phyloP scores from a whole-genome alignment of 2,113 vertebrate genomes.

The Scytalopus superciliaris region DNA sequence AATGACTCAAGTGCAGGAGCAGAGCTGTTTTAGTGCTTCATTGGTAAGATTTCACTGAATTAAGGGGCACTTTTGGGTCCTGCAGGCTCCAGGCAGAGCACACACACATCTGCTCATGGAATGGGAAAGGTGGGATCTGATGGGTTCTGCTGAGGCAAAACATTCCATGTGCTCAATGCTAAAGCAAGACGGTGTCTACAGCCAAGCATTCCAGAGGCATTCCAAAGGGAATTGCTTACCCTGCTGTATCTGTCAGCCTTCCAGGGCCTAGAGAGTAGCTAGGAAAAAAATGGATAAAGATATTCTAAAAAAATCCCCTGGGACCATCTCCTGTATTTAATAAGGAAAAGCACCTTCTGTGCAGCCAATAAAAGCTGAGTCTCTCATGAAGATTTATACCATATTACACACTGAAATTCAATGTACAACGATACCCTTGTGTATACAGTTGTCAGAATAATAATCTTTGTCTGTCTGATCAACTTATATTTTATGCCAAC shows the following conservation, averaged over 20 bases:
- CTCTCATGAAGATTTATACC: slow-evolving; percentile 70
- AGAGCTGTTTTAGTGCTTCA: neutral
- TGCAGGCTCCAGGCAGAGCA: neutral
- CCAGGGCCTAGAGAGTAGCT: neutral
- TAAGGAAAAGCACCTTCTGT: slow-evolving; percentile 71
- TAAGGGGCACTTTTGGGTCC: neutral
- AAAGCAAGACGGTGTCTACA: neutral
- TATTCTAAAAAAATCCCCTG: slow-evolving; percentile 17
- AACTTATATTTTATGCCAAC: slow-evolving; percentile 70
- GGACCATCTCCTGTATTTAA: slow-evolving; percentile 52
- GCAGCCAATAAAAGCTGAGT: slow-evolving; percentile 67
- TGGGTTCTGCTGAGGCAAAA: neutral
- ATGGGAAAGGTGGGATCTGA: neutral
- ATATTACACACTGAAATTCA: slow-evolving; percentile 66
- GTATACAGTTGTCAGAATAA: slow-evolving; percentile 69
- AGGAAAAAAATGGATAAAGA: slow-evolving; percentile 51
- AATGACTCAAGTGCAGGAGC: neutral
- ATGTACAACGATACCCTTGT: slow-evolving; percentile 56
- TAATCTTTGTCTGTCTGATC: slow-evolving; percentile 72
- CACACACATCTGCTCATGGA: neutral
- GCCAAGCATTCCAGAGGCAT: neutral
- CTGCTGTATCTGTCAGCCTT: neutral
- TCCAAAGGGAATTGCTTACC: neutral
- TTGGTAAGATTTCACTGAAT: neutral
- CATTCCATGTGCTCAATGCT: neutral